phyloP scores from a whole-genome alignment of 2,888 invertebrate species.

The Caenorhabditis sp. region DNA sequence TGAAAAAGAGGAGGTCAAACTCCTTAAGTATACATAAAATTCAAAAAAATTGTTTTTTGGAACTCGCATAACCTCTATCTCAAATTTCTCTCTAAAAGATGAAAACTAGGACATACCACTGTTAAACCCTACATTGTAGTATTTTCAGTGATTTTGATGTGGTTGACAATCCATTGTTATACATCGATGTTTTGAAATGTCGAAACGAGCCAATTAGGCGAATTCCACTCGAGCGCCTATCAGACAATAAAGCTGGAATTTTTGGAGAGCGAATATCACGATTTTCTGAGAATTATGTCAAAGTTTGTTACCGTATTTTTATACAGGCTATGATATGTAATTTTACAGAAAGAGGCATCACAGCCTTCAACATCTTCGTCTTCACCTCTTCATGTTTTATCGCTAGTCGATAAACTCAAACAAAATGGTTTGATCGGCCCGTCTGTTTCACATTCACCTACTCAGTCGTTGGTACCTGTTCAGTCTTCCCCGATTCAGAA shows the following conservation, averaged over 20 bases:
- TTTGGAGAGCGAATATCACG: too few relatives aligned
- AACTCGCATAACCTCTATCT: too few relatives aligned
- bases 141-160: conserved; percentile 1
- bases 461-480: not conserved
- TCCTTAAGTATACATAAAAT: too few relatives aligned
- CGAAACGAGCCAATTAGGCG: not conserved
- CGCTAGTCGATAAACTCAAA: not conserved
- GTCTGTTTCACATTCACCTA: not conserved
- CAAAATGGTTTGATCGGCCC: not conserved
- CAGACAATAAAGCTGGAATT: too few relatives aligned
- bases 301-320: not conserved
- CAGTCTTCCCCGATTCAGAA: not conserved
- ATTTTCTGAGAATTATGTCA: not conserved
- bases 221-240: not conserved
- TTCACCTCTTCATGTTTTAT: not conserved
- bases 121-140: not conserved
- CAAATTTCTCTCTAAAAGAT: too few relatives aligned
- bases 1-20: too few relatives aligned
- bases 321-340: too few relatives aligned
- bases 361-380: not conserved
- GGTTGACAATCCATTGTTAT: not conserved
- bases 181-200: too few relatives aligned
- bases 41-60: too few relatives aligned
- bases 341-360: not conserved
- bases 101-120: too few relatives aligned